Percentiles rank a stretch among this genome's conserved stretches.
phyloP scores from a whole-genome alignment of 2,113 vertebrate genomes.

The Periophthalmus modestus region DNA sequence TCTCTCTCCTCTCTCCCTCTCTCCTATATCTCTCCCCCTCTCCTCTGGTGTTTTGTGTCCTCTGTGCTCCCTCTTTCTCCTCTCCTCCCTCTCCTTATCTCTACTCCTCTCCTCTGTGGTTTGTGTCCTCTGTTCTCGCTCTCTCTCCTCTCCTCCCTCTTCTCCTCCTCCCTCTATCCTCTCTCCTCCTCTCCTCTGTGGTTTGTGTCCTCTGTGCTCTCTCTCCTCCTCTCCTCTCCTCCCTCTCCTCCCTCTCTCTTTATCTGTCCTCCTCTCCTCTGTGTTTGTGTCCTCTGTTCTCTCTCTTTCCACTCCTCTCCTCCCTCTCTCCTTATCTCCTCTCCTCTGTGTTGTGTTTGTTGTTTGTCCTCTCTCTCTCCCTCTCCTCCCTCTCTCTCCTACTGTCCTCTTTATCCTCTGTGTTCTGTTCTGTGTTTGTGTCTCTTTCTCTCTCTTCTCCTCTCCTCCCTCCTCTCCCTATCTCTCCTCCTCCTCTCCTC shows the following conservation, averaged over 20 bases:
- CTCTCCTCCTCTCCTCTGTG: neutral
- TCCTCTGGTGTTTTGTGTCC: neutral
- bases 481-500: neutral
- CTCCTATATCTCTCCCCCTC: neutral
- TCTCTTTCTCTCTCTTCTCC: no score
- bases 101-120: neutral
- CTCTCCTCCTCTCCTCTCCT: neutral
- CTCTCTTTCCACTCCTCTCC: no score
- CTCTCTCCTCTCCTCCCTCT: neutral
- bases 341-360: no score
- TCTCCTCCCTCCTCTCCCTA: no score
- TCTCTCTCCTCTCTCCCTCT: neutral
- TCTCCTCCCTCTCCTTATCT: neutral
- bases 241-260: neutral
- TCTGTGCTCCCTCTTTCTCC: neutral
- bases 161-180: neutral
- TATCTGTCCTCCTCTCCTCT: neutral
- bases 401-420: no score
- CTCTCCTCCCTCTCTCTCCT: no score
- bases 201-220: no score
- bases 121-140: no score
- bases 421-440: no score
- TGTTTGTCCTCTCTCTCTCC: no score
- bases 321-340: no score
- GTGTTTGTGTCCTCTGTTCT: neutral